phyloP scores from a whole-genome alignment of 2,888 invertebrate genomes.

The Cataglyphis altisquamis region DNA sequence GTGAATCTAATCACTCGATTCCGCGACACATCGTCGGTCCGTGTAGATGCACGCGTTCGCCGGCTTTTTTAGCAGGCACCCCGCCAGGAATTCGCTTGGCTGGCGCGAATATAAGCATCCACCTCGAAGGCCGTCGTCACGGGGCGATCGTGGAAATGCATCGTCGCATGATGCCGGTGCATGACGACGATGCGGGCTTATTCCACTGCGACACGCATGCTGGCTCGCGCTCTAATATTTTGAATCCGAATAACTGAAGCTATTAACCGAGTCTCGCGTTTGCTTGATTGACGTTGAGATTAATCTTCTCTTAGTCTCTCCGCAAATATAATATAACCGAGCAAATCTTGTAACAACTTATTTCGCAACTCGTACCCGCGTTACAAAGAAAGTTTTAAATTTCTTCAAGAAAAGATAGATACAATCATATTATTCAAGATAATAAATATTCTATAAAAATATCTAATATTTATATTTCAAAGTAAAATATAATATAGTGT shows the following conservation, averaged over 20 bases:
- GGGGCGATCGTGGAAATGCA: conserved; percentile 70
- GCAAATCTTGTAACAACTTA: neutral
- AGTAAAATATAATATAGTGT: neutral
- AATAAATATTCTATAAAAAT: neutral
- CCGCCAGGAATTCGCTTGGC: conserved; percentile 76
- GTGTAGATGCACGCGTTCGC: conserved; percentile 32
- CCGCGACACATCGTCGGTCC: neutral
- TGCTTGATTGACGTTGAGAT: conserved; percentile 1
- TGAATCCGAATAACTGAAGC: conserved; percentile 15
- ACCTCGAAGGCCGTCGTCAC: conserved; percentile 56
- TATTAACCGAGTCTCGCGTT: neutral
- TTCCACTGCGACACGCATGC: conserved; percentile 55
- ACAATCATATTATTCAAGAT: neutral
- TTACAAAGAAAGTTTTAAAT: neutral
- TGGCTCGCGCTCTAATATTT: conserved; percentile 10
- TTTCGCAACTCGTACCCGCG: neutral
- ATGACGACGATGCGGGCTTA: conserved; percentile 65
- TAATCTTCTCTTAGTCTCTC: neutral
- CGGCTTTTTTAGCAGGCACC: conserved; percentile 67
- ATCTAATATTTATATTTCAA: neutral
- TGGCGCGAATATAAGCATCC: conserved; percentile 60
- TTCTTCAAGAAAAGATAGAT: neutral
- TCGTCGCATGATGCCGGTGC: conserved; percentile 59
- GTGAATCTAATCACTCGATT: conserved; percentile 38
- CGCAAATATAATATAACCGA: neutral